Evolutionary conservation across 2,113 vertebrate genomes (phyloP).

Genomic region (Turdus rufiventris): DNA sequence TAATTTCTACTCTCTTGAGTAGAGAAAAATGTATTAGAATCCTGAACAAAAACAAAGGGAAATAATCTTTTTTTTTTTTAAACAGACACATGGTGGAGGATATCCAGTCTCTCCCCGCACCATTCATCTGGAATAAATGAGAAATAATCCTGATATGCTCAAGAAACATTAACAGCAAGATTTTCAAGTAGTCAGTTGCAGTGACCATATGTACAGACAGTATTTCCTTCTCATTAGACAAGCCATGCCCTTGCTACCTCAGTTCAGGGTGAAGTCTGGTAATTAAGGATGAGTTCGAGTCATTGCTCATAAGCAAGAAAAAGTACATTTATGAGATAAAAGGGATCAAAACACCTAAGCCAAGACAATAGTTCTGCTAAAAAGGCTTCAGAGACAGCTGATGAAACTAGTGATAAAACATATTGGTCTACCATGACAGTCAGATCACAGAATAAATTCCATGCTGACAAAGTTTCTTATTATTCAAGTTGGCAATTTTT

Average conservation of each 20-base stretch:
- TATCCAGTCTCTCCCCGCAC: neutral
- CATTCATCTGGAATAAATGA: neutral
- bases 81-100: neutral
- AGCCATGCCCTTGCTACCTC: neutral
- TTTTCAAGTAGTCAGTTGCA: neutral
- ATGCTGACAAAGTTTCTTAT: neutral
- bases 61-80: neutral
- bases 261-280: neutral
- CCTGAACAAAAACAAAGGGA: neutral
- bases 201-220: accelerated
- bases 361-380: neutral
- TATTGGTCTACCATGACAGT: neutral
- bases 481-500: neutral
- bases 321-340: neutral
- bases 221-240: neutral
- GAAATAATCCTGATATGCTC: neutral
- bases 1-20: neutral
- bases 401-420: neutral
- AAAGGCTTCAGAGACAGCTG: neutral
- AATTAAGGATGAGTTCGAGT: neutral
- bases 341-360: neutral
- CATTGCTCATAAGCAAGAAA: neutral
- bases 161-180: neutral
- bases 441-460: neutral
- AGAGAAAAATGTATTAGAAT: neutral